phyloP scores from a whole-genome alignment of 2,797 vertebrate genomes.

The Acridotheres tristis region DNA sequence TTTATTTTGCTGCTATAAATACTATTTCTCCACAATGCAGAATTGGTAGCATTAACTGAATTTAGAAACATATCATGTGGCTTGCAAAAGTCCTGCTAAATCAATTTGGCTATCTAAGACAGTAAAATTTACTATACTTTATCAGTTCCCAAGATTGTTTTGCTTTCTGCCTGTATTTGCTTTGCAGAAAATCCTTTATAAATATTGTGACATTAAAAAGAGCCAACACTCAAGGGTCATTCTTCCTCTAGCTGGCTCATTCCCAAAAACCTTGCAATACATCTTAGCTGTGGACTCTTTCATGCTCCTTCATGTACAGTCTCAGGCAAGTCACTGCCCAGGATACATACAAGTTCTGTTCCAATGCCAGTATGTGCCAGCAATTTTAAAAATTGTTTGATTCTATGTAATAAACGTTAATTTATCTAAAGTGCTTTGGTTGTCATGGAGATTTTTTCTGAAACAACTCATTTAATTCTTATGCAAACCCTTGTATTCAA shows the following conservation, averaged over 20 bases:
- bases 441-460: not conserved
- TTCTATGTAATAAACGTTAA: not conserved
- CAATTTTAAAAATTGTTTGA: not conserved
- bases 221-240: not conserved
- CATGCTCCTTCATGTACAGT: not conserved
- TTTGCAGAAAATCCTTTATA: not conserved
- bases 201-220: not conserved
- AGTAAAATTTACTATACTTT: not conserved
- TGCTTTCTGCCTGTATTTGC: not conserved
- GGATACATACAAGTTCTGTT: not conserved
- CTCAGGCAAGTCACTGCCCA: not conserved
- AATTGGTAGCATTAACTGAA: not conserved
- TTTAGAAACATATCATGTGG: not conserved
- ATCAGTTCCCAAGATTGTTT: not conserved
- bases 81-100: not conserved
- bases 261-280: not conserved
- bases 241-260: not conserved
- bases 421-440: not conserved
- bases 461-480: not conserved
- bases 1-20: not conserved
- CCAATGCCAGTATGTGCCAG: not conserved
- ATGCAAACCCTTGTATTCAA: not conserved
- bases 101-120: not conserved
- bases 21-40: not conserved
- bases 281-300: not conserved